Evolutionary conservation across 30 jellyfish, hydroid and myxozoan genomes (phyloP).

Genomic region (Mastigias papua): DNA sequence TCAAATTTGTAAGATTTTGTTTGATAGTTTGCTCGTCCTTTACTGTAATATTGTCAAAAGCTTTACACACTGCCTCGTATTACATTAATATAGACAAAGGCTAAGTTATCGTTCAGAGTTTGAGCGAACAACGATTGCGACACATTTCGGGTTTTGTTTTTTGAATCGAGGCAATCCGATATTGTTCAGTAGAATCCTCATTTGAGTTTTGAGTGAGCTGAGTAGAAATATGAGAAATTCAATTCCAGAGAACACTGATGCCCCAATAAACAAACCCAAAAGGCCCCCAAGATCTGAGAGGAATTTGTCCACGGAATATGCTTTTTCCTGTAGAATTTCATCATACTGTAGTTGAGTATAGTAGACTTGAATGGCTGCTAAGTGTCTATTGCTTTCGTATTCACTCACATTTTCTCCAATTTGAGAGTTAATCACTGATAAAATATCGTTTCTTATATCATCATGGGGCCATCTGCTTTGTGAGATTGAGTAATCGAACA

Average conservation of each 20-base stretch:
- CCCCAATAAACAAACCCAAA: slow-evolving; percentile 47
- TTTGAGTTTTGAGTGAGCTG: neutral
- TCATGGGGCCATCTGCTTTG: slow-evolving; percentile 43
- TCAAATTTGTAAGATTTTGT: no score
- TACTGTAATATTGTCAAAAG: no score
- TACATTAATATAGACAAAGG: no score
- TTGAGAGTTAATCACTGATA: neutral
- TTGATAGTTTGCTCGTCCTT: no score
- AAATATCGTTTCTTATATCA: neutral
- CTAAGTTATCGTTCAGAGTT: neutral
- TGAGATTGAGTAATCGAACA: slow-evolving; percentile 8
- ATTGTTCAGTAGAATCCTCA: neutral
- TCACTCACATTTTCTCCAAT: neutral
- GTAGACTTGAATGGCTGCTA: slow-evolving; percentile 36
- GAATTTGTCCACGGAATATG: slow-evolving; percentile 37
- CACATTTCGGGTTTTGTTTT: neutral
- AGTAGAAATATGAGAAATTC: slow-evolving; percentile 14
- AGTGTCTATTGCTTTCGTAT: neutral
- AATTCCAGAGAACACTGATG: slow-evolving; percentile 42
- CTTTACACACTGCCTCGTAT: no score
- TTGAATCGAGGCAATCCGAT: neutral
- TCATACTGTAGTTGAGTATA: slow-evolving; percentile 19
- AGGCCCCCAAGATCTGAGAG: slow-evolving; percentile 58
- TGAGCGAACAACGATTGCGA: neutral
- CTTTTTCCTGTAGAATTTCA: slow-evolving; percentile 2